Base-by-base conservation (phyloP, 1,140 invertebrate genomes). In the Brachionus rubens region DNA sequence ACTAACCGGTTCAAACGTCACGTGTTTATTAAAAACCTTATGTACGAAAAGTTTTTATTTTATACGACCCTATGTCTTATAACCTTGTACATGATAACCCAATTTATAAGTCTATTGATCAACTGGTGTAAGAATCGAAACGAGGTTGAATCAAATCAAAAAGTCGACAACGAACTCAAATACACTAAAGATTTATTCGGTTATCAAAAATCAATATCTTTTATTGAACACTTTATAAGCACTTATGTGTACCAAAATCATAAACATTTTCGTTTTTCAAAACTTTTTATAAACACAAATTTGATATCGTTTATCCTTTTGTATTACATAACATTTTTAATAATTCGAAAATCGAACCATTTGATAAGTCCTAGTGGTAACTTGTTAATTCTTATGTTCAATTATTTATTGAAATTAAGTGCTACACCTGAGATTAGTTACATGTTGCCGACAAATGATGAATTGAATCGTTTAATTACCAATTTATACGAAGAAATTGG, bases 41-140 rank as follows among this genome's bases (percentile, higher is more conserved):
- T 72, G 68, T 72, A 28, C 12, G 68, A 72, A 52, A 72, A 72
- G 14, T 72, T 72, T 41, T 50, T 72, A 30, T 72, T 72, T 36
- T 72, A 72, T 33, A 72, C 33, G 36, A 33, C 41, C 10, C 41
- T 72, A 30, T 50, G 68, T 30, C 41, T 72, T 21, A 72, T 72
- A 0, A 28, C 46, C 4, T 72, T 54, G 3, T 40, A 72, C 24
- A 72, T 72, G 68, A 36, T 72, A 3, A 33, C 50, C 14, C 46
- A 72, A 33, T 54, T 72, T 36, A 12, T 7, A 2, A 72, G 30
- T 41, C 36, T n/a, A n/a, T n/a, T n/a, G n/a, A 50, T 41, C 67
- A n/a, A n/a, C n/a, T n/a, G n/a, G n/a, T n/a, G n/a, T n/a, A n/a
- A n/a, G n/a, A n/a, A n/a, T n/a, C n/a, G n/a, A n/a, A n/a, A n/a